These are phyloP conservation scores for Melipona quadrifasciata DNA, from an alignment of 1,140 invertebrate genomes.

Conservation along the genomic window DNA sequence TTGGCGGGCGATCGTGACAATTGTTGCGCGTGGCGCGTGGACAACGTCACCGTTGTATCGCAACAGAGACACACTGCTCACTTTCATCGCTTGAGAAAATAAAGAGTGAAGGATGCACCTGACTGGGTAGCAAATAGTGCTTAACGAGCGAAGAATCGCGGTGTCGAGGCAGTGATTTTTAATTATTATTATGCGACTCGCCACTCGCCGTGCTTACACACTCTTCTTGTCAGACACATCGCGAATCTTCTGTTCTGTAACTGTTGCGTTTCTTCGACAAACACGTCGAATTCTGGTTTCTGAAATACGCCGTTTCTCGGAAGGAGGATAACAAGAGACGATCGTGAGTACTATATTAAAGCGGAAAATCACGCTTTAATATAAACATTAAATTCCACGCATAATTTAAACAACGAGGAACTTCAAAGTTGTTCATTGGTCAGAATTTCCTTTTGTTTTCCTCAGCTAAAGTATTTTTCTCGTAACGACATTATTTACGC, in stretches of 20 bases:
- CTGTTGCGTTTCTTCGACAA: neutral
- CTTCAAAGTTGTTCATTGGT: neutral
- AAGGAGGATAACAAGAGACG: conserved; percentile 1
- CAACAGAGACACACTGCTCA: neutral
- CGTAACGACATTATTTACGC: too few relatives aligned
- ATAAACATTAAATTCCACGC: neutral
- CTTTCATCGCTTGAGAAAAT: conserved; percentile 42
- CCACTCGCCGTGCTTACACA: neutral
- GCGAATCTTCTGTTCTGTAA: conserved; percentile 11
- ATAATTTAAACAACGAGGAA: neutral
- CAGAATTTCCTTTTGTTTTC: neutral
- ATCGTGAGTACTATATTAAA: too few relatives aligned
- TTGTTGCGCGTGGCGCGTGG: too few relatives aligned
- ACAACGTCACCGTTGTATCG: neutral
- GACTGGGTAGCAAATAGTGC: conserved; percentile 47
- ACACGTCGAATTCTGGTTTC: neutral
- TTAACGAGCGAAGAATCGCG: neutral
- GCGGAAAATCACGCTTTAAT: neutral
- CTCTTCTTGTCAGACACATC: neutral
- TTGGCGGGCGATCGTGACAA: neutral
- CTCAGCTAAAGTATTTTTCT: too few relatives aligned
- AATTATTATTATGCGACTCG: conserved; percentile 19
- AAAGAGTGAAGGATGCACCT: conserved; percentile 42
- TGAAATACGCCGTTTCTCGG: neutral
- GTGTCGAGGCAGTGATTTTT: neutral